These are phyloP conservation scores for Drosophila nebulosa DNA, from an alignment of 1,140 invertebrate species.

Conservation along the genomic window DNA sequence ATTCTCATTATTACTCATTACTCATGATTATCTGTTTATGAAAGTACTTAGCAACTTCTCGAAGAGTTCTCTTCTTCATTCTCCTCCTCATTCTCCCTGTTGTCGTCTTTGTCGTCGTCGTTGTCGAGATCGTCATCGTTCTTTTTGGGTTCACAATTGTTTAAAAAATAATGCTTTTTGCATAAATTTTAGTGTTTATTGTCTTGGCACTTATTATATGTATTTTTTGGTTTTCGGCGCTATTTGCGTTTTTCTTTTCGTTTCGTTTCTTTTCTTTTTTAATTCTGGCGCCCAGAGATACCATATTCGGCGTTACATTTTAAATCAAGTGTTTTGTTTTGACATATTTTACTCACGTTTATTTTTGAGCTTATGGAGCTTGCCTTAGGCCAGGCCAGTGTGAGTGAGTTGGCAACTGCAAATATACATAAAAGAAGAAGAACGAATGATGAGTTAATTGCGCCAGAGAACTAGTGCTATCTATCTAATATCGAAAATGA, in stretches of 20 bases:
- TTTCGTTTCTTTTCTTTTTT: conserved; percentile 22
- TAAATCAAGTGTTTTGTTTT: conserved; percentile 71
- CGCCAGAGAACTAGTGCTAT: no score
- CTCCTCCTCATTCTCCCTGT: not conserved
- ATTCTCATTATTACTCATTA: conserved; percentile 39
- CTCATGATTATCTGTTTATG: conserved; percentile 69
- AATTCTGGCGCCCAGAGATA: conserved; percentile 38
- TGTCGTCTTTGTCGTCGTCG: not conserved
- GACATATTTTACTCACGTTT: conserved; percentile 9
- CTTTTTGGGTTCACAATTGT: conserved; percentile 61
- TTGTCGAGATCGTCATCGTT: not conserved
- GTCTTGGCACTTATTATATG: conserved; percentile 23
- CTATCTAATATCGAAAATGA: no score
- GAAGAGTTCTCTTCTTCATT: not conserved
- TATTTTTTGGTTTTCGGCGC: not conserved
- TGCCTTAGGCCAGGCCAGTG: conserved; percentile 39
- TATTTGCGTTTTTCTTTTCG: not conserved
- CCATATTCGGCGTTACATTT: conserved; percentile 67
- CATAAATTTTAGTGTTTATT: conserved; percentile 46
- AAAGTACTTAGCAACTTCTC: conserved; percentile 60
- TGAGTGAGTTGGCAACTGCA: conserved; percentile 43
- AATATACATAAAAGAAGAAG: conserved; percentile 9
- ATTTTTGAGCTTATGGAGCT: conserved; percentile 29
- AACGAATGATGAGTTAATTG: not conserved
- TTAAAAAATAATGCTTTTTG: conserved; percentile 50